Conservation (phyloP, 2,888 invertebrate species). For the Ophion slaviceki region DNA sequence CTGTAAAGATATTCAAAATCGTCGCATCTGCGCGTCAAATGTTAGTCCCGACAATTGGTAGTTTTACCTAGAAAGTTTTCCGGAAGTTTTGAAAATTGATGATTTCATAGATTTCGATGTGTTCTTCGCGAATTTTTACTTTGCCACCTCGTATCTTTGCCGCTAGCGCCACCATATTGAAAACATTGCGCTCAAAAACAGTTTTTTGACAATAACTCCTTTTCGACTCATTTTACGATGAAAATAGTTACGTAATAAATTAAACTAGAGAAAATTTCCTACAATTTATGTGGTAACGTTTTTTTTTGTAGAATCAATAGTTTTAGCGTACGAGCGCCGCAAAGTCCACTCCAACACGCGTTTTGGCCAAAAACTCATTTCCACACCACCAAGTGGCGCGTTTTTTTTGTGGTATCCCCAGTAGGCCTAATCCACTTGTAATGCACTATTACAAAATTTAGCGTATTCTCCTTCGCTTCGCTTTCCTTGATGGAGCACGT, state of each 20-base stretch:
- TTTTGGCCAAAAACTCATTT: too few relatives aligned
- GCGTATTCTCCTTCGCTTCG: constrained; percentile 50
- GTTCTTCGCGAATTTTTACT: too few relatives aligned
- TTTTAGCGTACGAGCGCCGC: too few relatives aligned
- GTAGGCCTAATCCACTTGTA: constrained; percentile 55
- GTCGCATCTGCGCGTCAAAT: not conserved
- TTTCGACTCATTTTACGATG: constrained; percentile 39
- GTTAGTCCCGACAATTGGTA: too few relatives aligned
- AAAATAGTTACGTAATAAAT: constrained; percentile 39
- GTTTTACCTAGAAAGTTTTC: too few relatives aligned
- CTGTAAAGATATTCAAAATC: too few relatives aligned
- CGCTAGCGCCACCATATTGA: too few relatives aligned
- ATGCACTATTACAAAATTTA: constrained; percentile 47
- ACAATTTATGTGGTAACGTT: constrained; percentile 28
- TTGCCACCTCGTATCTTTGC: too few relatives aligned
- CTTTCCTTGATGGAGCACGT: constrained; percentile 55
- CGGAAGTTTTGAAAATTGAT: too few relatives aligned
- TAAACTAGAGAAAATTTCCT: constrained; percentile 47
- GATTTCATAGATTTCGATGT: too few relatives aligned
- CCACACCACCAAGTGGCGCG: constrained; percentile 17
- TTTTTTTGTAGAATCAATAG: constrained; percentile 6
- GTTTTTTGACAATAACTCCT: not conserved
- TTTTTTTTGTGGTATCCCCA: constrained; percentile 29
- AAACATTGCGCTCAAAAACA: not conserved
- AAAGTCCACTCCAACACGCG: too few relatives aligned